Percentiles rank a stretch among this genome's conserved stretches.
Conservation (phyloP, 2,888 invertebrate genomes). For the Agonopterix heracliana region DNA sequence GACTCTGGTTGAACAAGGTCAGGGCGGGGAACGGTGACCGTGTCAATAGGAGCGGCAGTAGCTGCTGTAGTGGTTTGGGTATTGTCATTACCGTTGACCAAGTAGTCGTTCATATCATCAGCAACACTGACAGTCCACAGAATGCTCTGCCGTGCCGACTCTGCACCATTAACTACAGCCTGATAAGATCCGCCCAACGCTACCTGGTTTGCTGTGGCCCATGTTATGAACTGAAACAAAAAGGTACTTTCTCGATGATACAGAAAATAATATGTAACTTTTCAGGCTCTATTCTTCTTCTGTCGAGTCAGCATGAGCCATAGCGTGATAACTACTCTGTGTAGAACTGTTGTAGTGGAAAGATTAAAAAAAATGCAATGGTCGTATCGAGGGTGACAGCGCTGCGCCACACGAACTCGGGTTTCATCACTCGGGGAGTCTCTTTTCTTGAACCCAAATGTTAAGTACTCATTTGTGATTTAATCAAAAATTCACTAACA, state of each 20-base stretch:
- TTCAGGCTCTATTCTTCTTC: no score
- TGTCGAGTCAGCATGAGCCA: no score
- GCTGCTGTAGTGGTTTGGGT: slow-evolving; percentile 15
- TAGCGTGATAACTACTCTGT: background rate
- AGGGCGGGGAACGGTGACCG: slow-evolving; percentile 21
- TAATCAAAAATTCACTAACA: no score
- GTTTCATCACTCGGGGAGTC: no score
- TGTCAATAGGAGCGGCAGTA: slow-evolving; percentile 10
- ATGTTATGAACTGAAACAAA: slow-evolving; percentile 44
- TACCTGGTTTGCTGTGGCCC: slow-evolving; percentile 33
- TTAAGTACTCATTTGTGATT: no score
- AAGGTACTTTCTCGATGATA: no score
- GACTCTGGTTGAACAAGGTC: slow-evolving; percentile 31
- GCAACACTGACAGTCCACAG: slow-evolving; percentile 31
- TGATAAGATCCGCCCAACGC: slow-evolving; percentile 27
- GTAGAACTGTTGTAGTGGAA: no score
- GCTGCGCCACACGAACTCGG: no score
- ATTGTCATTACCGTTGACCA: slow-evolving; percentile 26
- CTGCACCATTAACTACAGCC: slow-evolving; percentile 26
- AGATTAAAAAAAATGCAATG: no score
- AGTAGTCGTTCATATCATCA: slow-evolving; percentile 36
- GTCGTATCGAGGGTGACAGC: no score
- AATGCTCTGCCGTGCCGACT: slow-evolving; percentile 29
- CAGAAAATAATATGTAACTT: no score
- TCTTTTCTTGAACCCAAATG: no score